Evolutionary conservation across 2,888 invertebrate species (phyloP), one percentile per base, ranked within the genome.

Genomic region (Gymnosoma rotundatum): DNA sequence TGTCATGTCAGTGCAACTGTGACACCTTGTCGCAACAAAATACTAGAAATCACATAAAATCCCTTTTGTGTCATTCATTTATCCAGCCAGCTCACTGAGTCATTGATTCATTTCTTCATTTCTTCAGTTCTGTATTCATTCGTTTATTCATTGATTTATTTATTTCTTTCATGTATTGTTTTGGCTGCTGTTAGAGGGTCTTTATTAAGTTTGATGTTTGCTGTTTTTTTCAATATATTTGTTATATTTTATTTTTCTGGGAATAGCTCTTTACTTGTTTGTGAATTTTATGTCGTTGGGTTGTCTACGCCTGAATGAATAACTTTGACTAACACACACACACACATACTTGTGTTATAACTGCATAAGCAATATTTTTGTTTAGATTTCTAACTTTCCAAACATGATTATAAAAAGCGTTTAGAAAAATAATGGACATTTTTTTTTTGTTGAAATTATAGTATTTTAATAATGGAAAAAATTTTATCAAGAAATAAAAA

Each of bases 1-100:
- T 76, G 14, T 61, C 81, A 14, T 82, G 66, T 78, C 67, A 66
- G 20, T 75, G 66, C 78, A 78, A 66, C 74, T 75, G 85, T 78
- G 78, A 66, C 82, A 82, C 78, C 85, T 79, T 78, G 82, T 78
- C 76, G 67, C 69, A 42, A 78, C 70, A 85, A 82, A 42, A 79
- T 73, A 79, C 76, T 81, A 69, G 69, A 84, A 73, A 76, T 84
- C 76, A 81, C 76, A 78, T 81, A 45, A 64, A 61, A 78, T 73
- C 67, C 58, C 58, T 36, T 78, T 63, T 76, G 67, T 42, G 25
- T 21, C 32, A 75, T 75, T 42, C 63, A 42, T 36, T 10, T 48
- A 14, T 16, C n/a, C 50, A 67, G 21, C 2, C 75, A 58, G 54
- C 20, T 16, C 76, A 54, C 14, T 54, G 52, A 78, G 12, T 63